Evolutionary conservation across 2,797 vertebrate species (phyloP).

Genomic region (Pteronotus mesoamericanus): DNA sequence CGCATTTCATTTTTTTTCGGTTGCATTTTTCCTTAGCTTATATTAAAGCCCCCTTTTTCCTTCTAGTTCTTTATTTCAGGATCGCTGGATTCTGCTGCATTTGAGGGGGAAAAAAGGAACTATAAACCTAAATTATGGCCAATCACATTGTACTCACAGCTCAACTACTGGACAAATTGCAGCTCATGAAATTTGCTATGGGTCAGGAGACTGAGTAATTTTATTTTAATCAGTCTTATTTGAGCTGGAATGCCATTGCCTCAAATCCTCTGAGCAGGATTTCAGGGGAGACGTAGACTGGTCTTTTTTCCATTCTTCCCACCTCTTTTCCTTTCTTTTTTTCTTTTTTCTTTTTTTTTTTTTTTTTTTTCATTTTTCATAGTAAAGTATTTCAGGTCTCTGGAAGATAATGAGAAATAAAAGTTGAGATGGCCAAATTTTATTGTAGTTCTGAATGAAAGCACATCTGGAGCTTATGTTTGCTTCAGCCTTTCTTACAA

Average conservation of each 20-base stretch:
- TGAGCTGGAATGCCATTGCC: conserved; percentile 79
- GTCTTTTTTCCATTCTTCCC: not conserved
- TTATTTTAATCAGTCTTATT: conserved; percentile 94
- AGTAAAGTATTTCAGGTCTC: not conserved
- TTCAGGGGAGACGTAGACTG: conserved; percentile 35
- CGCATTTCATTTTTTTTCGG: not conserved
- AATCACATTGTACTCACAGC: conserved; percentile 93
- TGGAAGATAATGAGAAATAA: conserved; percentile 29
- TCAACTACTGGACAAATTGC: conserved; percentile 93
- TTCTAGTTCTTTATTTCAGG: conserved; percentile 80
- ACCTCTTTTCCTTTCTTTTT: not conserved
- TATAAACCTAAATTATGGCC: conserved; percentile 92
- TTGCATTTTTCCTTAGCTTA: conserved; percentile 19
- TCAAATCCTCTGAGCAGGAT: conserved; percentile 59
- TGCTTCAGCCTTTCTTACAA: not conserved
- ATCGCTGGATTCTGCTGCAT: conserved; percentile 75
- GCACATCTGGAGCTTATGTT: not conserved
- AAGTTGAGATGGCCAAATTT: conserved; percentile 40
- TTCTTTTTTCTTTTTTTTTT: not conserved
- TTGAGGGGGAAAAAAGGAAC: conserved; percentile 69
- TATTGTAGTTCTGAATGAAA: conserved; percentile 16
- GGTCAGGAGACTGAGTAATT: conserved; percentile 91
- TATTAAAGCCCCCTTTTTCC: not conserved
- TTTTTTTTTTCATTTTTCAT: not conserved
- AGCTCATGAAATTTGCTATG: conserved; percentile 89